Conservation (phyloP, 2,888 invertebrate genomes). For the Polydrusus pterygomalis region DNA sequence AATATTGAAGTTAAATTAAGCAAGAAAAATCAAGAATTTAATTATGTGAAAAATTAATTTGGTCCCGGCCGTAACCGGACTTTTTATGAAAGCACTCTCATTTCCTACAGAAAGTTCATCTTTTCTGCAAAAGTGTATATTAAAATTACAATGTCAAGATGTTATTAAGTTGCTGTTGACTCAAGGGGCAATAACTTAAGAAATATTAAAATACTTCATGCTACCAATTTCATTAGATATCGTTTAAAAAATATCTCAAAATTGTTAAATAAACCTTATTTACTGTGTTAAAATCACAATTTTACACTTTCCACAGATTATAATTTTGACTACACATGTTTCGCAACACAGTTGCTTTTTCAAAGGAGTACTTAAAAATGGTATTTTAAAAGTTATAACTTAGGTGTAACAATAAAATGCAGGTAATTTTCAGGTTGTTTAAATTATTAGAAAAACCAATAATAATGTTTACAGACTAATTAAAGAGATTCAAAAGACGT, state of each 20-base stretch:
- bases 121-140: constrained; percentile 27
- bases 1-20: constrained; percentile 30
- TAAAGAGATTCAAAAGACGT: no score
- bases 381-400: no score
- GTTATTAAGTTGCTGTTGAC: constrained; percentile 13
- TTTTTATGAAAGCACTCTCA: constrained; percentile 16
- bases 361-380: no score
- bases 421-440: no score
- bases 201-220: constrained; percentile 1
- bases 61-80: background rate
- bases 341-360: no score
- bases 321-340: no score
- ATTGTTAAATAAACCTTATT: no score
- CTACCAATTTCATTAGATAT: background rate
- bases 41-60: constrained; percentile 36
- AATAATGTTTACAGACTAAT: no score
- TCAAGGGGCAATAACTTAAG: constrained; percentile 18
- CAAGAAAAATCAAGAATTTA: constrained; percentile 39
- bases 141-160: constrained; percentile 21
- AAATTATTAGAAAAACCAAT: no score
- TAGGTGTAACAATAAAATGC: no score
- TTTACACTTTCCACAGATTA: no score
- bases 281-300: no score
- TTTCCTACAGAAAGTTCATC: constrained; percentile 11
- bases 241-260: background rate